phyloP scores from a whole-genome alignment of 1,140 invertebrate genomes.

The Zaprionus capensis region DNA sequence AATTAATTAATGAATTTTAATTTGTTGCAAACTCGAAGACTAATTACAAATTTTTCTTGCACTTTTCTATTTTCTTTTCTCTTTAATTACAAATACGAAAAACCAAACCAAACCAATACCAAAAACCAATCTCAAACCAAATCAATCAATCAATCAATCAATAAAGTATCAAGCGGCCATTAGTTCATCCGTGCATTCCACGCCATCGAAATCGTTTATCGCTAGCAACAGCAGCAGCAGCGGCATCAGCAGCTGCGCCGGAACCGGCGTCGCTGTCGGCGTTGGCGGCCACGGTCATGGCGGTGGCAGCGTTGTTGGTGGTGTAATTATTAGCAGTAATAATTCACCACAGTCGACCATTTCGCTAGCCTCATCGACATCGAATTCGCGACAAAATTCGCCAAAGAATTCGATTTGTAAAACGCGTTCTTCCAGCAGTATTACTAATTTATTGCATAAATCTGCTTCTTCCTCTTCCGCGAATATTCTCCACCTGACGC shows the following conservation, averaged over 20 bases:
- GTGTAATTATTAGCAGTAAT: constrained; percentile 73
- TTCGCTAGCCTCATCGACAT: constrained; percentile 85
- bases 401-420: constrained; percentile 86
- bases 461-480: constrained; percentile 84
- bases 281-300: constrained; percentile 64
- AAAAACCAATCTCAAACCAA: constrained; percentile 24
- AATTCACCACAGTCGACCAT: constrained; percentile 82
- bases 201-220: constrained; percentile 87
- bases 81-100: constrained; percentile 52
- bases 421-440: constrained; percentile 84
- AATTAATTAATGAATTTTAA: constrained; percentile 60
- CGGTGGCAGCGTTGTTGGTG: constrained; percentile 69
- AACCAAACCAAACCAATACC: constrained; percentile 22
- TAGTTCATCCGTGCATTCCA: constrained; percentile 86
- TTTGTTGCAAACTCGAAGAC: constrained; percentile 72
- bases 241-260: constrained; percentile 40
- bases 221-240: constrained; percentile 65
- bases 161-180: constrained; percentile 84
- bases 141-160: constrained; percentile 40
- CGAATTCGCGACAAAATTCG: constrained; percentile 85
- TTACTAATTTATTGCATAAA: constrained; percentile 84
- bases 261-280: constrained; percentile 43
- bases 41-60: constrained; percentile 79
- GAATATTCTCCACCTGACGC: constrained; percentile 69
- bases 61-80: constrained; percentile 83